Evolutionary conservation across 2,797 vertebrate species (phyloP).

Genomic region (Calcarius lapponicus): DNA sequence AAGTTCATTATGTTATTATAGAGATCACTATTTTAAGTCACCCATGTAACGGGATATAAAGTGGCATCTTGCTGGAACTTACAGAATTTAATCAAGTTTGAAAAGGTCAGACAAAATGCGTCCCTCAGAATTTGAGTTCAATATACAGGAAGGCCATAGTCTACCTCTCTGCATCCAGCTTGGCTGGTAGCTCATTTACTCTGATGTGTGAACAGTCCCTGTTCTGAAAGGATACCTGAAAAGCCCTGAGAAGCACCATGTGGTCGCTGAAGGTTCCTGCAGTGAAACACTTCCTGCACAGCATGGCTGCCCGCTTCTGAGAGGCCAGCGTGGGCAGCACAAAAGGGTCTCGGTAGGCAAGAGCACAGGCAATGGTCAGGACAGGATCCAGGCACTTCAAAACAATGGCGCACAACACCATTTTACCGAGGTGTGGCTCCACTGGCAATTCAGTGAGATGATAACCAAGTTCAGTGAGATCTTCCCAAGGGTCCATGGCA

Average conservation of each 20-base stretch:
- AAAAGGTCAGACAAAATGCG: neutral
- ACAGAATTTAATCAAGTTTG: neutral
- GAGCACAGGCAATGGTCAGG: slow-evolving; percentile 92
- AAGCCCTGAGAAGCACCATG: slow-evolving; percentile 93
- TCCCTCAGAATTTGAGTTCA: neutral
- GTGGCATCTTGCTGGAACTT: neutral
- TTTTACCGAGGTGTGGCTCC: slow-evolving; percentile 96
- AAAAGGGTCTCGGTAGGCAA: slow-evolving; percentile 93
- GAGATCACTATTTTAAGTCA: neutral
- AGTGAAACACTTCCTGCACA: slow-evolving; percentile 86
- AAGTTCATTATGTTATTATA: neutral
- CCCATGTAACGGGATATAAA: neutral
- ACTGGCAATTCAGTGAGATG: slow-evolving; percentile 92
- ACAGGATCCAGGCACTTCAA: slow-evolving; percentile 95
- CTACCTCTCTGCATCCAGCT: neutral
- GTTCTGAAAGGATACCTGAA: slow-evolving; percentile 84
- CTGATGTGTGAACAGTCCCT: neutral
- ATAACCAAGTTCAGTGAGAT: slow-evolving; percentile 92
- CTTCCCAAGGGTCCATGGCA: slow-evolving; percentile 91
- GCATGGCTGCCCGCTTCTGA: slow-evolving; percentile 87
- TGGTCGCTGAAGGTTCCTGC: slow-evolving; percentile 93
- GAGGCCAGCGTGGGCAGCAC: slow-evolving; percentile 85
- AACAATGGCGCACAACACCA: slow-evolving; percentile 91
- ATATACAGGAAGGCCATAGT: fast-evolving
- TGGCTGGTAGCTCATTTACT: neutral